Base-by-base conservation (phyloP, 37 sponge, comb jelly and placozoan genomes). In the Beroe forskalii region DNA sequence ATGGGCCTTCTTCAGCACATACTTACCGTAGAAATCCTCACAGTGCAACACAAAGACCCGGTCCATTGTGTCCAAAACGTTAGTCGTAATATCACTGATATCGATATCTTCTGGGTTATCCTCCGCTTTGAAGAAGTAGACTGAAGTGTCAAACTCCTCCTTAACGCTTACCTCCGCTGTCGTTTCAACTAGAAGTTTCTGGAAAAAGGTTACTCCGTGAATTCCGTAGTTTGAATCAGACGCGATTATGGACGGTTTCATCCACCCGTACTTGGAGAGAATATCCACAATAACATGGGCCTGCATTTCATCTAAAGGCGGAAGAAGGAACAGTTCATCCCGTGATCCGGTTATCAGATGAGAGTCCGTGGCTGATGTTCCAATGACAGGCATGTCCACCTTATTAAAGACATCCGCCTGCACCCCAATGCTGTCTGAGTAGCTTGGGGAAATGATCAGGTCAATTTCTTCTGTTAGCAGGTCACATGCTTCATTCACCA, bases 101-200 rank as follows among this genome's bases (percentile, higher is more conserved):
- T 80, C 43, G 4, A 80, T 32, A 22, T 44, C 30, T 14, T 35
- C 55, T 20, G 55, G 55, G 42, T 80, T 37, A 44, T 38, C 40
- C 12, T 33, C 43, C 12, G 86, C 86, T 44, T 80, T 38, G 40
- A 80, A 80, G 31, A 80, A 80, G 55, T 80, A 80, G 1, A 80
- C 86, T 44, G 44, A 44, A 30, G 55, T 42, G 22, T 80, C 86
- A 80, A 80, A 80, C 86, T 80, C 86, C 40, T 80, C 86, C 55
- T 44, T 20, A 25, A 41, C 86, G 19, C 30, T 80, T 2, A 44
- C 86, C 43, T 80, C 86, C 14, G 86, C 86, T 4, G 86, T 80
- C 3, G 43, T 80, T 25, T 80, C 48, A 38, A 44, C n/a, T 37
- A 80, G 48, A 1, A 80, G 35, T 48, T 80, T 3, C 40, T 80